These are phyloP conservation scores for Melopsittacus undulatus DNA, from an alignment of 2,797 vertebrate species.

Conservation along the genomic window DNA sequence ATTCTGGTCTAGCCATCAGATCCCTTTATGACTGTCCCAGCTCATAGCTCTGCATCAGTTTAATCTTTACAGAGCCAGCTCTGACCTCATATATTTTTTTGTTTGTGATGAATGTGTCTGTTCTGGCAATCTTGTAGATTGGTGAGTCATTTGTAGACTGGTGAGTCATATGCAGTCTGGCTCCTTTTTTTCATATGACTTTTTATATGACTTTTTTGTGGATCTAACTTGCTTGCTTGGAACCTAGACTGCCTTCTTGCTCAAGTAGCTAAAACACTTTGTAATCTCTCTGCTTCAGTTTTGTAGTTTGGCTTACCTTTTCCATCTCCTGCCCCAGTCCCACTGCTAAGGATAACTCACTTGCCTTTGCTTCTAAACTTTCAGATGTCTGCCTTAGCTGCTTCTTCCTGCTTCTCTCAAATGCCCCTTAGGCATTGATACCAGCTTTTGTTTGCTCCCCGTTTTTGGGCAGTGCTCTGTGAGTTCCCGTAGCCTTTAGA, in stretches of 20 bases:
- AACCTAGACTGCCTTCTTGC: neutral
- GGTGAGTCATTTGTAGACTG: neutral
- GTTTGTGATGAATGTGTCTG: neutral
- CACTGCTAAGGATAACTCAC: neutral
- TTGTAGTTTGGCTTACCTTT: neutral
- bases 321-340: rapidly evolving
- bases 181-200: neutral
- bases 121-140: neutral
- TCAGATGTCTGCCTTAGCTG: neutral
- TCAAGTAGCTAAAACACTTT: neutral
- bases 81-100: neutral
- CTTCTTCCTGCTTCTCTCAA: neutral
- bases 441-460: neutral
- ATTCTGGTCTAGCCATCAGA: neutral
- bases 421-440: neutral
- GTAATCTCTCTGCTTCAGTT: neutral
- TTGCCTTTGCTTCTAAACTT: neutral
- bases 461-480: neutral
- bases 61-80: neutral
- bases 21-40: neutral
- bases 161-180: neutral
- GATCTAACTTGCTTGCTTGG: neutral
- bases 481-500: neutral
- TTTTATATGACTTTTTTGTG: neutral
- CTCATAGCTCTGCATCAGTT: neutral